phyloP scores from a whole-genome alignment of 2,113 vertebrate species.

The Trematomus loennbergii region DNA sequence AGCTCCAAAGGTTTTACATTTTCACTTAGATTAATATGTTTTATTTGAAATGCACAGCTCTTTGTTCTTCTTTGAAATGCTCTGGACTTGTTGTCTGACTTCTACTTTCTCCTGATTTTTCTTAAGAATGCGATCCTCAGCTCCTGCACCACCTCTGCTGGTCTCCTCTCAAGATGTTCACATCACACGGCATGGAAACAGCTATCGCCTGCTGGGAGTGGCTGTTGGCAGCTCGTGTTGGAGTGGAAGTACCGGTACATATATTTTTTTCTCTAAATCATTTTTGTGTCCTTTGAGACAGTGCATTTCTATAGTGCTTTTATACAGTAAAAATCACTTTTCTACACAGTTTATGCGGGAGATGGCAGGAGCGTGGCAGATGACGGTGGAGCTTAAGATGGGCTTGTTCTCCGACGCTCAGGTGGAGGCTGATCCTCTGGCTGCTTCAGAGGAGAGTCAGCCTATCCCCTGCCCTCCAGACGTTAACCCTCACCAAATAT shows the following conservation, averaged over 20 bases:
- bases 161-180: conserved; percentile 97
- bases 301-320: neutral
- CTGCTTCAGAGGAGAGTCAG: conserved; percentile 96
- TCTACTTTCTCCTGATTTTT: neutral
- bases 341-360: conserved; percentile 93
- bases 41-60: neutral
- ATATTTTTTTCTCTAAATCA: neutral
- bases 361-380: conserved; percentile 99
- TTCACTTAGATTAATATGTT: too few species aligned
- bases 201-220: conserved; percentile 99
- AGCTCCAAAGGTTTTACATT: conserved; percentile 89
- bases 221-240: conserved; percentile 94
- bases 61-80: neutral
- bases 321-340: neutral
- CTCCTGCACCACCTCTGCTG: conserved; percentile 97
- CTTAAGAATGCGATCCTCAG: conserved; percentile 92
- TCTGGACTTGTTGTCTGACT: conserved; percentile 4
- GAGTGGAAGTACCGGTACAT: conserved; percentile 96
- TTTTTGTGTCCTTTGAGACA: neutral
- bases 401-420: conserved; percentile 93
- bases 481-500: conserved; percentile 95
- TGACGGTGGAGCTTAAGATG: conserved; percentile 97
- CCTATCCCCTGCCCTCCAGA: conserved; percentile 93
- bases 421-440: conserved; percentile 96
- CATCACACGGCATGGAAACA: conserved; percentile 95